Percentiles rank a stretch among this genome's conserved stretches.
Conservation (phyloP, 2,113 vertebrate species). For the Sardina pilchardus region DNA sequence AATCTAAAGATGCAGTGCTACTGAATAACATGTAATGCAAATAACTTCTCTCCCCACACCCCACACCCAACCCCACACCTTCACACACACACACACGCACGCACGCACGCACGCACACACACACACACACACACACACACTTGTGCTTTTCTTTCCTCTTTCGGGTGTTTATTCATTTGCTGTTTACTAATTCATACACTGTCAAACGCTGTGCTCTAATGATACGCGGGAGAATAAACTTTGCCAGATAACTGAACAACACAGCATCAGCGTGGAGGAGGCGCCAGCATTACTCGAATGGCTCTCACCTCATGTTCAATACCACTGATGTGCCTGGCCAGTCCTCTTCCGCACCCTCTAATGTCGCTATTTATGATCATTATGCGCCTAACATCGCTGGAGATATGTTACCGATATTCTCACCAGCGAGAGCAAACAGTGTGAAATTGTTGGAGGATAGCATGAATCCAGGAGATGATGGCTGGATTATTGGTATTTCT, state of each 20-base stretch:
- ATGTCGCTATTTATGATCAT: background rate
- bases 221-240: background rate
- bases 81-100: no score
- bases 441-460: background rate
- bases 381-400: background rate
- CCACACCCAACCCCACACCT: background rate
- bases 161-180: background rate
- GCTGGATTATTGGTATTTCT: background rate
- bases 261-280: background rate
- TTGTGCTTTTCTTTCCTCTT: background rate
- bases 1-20: background rate
- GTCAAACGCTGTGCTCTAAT: background rate
- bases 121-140: background rate
- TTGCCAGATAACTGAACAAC: background rate
- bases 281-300: background rate
- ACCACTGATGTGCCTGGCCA: background rate
- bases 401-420: background rate
- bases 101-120: no score
- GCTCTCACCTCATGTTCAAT: background rate
- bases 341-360: background rate
- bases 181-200: constrained; percentile 17
- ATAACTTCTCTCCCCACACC: background rate
- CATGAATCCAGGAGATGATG: background rate
- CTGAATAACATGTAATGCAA: background rate
- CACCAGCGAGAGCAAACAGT: background rate